These are phyloP conservation scores for Melanerpes aurifrons DNA, from an alignment of 2,113 vertebrate species.

Conservation along the genomic window DNA sequence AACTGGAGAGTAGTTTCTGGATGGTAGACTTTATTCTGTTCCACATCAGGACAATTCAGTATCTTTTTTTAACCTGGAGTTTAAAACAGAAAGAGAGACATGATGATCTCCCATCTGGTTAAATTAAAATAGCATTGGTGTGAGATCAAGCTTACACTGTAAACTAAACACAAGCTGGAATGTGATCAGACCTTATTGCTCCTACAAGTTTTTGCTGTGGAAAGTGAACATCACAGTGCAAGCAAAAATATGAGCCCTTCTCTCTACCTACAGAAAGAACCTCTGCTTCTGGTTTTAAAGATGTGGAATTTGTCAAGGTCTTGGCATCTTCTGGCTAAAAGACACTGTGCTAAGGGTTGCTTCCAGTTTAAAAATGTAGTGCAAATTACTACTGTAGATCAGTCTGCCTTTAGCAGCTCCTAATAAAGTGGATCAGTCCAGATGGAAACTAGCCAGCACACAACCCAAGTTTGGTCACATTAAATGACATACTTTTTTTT, in stretches of 20 bases:
- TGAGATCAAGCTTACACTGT: constrained; percentile 55
- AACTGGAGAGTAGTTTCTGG: background rate
- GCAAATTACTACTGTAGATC: background rate
- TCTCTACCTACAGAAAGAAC: background rate
- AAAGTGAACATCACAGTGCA: background rate
- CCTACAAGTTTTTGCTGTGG: background rate
- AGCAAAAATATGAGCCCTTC: background rate
- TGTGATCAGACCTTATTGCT: constrained; percentile 27
- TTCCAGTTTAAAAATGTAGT: background rate
- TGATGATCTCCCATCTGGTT: constrained; percentile 43
- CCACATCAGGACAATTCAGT: background rate
- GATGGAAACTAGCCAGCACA: constrained; percentile 1
- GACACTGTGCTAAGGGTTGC: background rate
- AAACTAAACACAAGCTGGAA: constrained; percentile 44
- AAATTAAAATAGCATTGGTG: constrained; percentile 61
- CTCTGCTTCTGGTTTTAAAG: background rate
- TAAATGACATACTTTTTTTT: background rate
- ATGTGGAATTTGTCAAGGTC: background rate
- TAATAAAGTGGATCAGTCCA: background rate
- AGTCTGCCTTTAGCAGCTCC: background rate
- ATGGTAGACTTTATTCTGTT: background rate
- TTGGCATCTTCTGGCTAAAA: background rate
- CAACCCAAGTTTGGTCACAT: background rate
- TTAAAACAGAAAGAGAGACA: constrained; percentile 42
- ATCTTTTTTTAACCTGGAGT: constrained; percentile 34